Evolutionary conservation across 2,113 vertebrate species (phyloP).

Genomic region (Sterna hirundo): DNA sequence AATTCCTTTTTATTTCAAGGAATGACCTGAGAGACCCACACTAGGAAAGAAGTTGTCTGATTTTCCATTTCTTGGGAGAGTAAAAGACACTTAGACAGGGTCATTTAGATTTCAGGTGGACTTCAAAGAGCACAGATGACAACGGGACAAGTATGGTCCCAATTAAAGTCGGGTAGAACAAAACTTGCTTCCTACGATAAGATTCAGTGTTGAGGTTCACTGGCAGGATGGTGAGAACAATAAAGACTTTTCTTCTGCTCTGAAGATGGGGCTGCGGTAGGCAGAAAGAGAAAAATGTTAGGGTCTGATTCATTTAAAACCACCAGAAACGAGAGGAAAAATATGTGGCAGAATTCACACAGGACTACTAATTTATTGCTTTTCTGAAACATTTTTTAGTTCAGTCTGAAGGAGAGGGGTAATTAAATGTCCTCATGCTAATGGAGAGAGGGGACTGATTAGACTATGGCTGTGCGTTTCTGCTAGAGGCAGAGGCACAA

Average conservation of each 20-base stretch:
- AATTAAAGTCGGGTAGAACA: not conserved
- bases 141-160: not conserved
- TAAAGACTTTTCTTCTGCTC: not conserved
- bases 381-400: not conserved
- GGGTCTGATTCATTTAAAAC: not conserved
- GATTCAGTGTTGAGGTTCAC: not conserved
- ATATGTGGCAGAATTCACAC: not conserved
- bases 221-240: not conserved
- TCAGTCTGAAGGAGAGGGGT: not conserved
- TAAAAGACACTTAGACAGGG: not conserved
- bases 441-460: not conserved
- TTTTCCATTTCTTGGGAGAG: not conserved
- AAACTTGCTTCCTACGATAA: not conserved
- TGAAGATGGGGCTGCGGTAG: not conserved
- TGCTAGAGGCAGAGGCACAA: not conserved
- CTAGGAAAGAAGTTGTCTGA: not conserved
- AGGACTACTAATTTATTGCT: not conserved
- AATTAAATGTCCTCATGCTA: not conserved
- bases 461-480: not conserved
- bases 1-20: not conserved
- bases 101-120: not conserved
- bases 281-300: not conserved
- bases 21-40: not conserved
- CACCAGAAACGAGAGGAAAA: not conserved
- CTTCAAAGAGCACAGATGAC: not conserved